phyloP scores from a whole-genome alignment of 2,797 vertebrate genomes.

The Gephyroberyx darwinii region DNA sequence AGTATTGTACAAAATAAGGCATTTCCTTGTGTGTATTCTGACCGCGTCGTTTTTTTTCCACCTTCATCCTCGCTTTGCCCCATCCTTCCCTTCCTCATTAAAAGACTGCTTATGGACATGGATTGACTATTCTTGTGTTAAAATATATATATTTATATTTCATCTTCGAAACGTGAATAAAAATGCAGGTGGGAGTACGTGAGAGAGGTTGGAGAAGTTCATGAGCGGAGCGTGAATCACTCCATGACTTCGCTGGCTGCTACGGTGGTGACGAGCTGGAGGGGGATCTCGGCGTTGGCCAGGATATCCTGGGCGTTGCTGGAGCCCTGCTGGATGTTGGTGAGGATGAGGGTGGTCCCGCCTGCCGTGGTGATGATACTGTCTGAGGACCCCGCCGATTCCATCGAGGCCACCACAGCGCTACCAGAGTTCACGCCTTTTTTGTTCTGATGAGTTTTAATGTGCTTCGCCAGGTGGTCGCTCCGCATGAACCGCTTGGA shows the following conservation, averaged over 20 bases:
- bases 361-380: constrained; percentile 97
- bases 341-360: constrained; percentile 99
- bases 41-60: constrained; percentile 86
- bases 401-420: constrained; percentile 91
- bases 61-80: constrained; percentile 80
- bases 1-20: constrained; percentile 99
- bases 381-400: constrained; percentile 89
- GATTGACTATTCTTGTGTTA: constrained; percentile 78
- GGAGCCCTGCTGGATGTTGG: constrained; percentile 99
- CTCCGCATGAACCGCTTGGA: constrained; percentile 99
- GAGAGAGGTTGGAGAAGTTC: constrained; percentile 68
- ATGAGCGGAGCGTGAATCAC: constrained; percentile 80
- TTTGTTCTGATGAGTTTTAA: constrained; percentile 99
- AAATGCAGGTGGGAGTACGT: constrained; percentile 78
- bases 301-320: constrained; percentile 96
- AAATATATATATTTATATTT: constrained; percentile 80
- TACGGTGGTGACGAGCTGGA: constrained; percentile 98
- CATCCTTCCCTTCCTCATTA: constrained; percentile 82
- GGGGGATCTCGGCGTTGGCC: constrained; percentile 95
- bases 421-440: constrained; percentile 93
- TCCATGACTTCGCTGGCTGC: constrained; percentile 96
- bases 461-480: constrained; percentile 99
- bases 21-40: constrained; percentile 99
- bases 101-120: constrained; percentile 92
- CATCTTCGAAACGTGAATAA: constrained; percentile 74